A percentile compares a stretch with the other conserved stretches of the same genome.
Conservation (phyloP, 2,797 vertebrate species). For the Rhodeus uyekii region DNA sequence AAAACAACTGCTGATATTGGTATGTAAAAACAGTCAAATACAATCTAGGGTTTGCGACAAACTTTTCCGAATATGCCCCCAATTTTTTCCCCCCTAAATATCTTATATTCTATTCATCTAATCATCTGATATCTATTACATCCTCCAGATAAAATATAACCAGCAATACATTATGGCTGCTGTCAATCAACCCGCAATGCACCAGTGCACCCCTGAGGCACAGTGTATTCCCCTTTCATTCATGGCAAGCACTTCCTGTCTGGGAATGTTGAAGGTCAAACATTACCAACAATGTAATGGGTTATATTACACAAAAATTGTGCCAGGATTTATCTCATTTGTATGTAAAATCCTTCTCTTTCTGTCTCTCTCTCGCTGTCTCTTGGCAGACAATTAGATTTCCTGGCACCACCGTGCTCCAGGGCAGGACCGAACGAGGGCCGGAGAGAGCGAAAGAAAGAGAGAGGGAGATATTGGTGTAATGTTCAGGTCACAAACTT, state of each 20-base stretch:
- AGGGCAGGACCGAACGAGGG: constrained; percentile 41
- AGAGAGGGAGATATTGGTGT: constrained; percentile 65
- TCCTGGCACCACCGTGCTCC: constrained; percentile 54
- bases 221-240: constrained; percentile 61
- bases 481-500: constrained; percentile 80
- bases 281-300: constrained; percentile 70
- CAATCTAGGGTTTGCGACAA: constrained; percentile 65
- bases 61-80: constrained; percentile 60
- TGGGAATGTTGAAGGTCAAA: constrained; percentile 73
- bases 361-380: constrained; percentile 56
- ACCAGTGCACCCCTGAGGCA: constrained; percentile 66
- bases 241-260: constrained; percentile 58
- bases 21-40: constrained; percentile 71
- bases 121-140: constrained; percentile 64
- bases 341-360: constrained; percentile 63
- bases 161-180: constrained; percentile 66
- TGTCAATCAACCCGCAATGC: constrained; percentile 65
- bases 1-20: constrained; percentile 66
- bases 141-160: constrained; percentile 69
- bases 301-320: constrained; percentile 75
- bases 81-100: constrained; percentile 35
- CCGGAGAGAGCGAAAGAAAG: constrained; percentile 57
- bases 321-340: constrained; percentile 62
- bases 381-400: constrained; percentile 46
- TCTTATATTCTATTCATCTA: constrained; percentile 43